Evolutionary conservation across 1,140 invertebrate species (phyloP), one percentile per base, ranked within the genome.

Genomic region (Hycleus phaleratus): DNA sequence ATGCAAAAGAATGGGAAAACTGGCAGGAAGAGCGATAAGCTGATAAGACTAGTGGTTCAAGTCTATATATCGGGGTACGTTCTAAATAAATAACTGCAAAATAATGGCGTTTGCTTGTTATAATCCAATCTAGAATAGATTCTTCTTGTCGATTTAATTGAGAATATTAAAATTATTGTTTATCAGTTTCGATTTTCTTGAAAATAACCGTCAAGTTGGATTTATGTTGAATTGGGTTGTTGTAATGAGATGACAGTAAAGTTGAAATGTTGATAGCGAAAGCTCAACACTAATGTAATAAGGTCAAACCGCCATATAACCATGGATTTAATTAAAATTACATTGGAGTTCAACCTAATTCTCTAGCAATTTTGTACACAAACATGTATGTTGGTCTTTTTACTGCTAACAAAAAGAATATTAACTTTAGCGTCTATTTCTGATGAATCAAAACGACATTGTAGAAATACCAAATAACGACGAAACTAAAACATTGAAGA

Each of bases 251-350:
- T 32, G 4, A 7, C 7, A 32, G 32, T 32, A 32, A 32, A 4
- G 32, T 32, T 32, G 32, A 32, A 32, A 32, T 32, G 32, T 32
- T 32, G 32, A 32, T 32, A 32, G 32, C 32, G 32, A 32, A 32
- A 32, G 32, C 32, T 32, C 32, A 32, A 32, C 32, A 32, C 32
- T 32, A 32, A 18, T 18, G 18, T 18, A 52, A 53, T 45, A 45
- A 53, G 39, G 42, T 46, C 42, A 45, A 53, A 53, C 51, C 51
- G 51, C 51, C 42, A 45, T 53, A 53, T 53, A 53, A 53, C 51
- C 51, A 53, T 53, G 46, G 51, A 53, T 53, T 45, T 53, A 53
- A 53, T 53, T 53, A 53, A 53, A 53, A 53, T 53, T 53, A 53
- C 51, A 53, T 45, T 45, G 42, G 46, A 53, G 51, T 45, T 53